Percentiles rank a stretch among this genome's conserved stretches.
Conservation (phyloP, 2,797 vertebrate genomes). For the Momotus momota region DNA sequence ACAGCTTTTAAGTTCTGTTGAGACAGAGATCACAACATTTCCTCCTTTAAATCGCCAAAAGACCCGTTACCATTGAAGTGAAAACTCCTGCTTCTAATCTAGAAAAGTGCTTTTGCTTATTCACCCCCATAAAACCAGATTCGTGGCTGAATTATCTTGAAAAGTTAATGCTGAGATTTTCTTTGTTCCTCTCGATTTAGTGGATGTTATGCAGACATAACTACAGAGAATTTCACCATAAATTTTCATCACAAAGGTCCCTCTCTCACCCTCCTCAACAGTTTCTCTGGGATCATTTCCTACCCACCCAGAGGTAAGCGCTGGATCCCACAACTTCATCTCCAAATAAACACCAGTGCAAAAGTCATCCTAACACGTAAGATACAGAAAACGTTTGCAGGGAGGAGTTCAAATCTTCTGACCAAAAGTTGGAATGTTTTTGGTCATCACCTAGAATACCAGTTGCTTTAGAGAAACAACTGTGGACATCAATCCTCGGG, state of each 20-base stretch:
- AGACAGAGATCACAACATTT: neutral
- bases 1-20: slow-evolving; percentile 31
- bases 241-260: neutral
- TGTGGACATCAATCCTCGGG: neutral
- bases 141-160: neutral
- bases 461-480: neutral
- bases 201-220: neutral
- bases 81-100: neutral
- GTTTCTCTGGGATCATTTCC: neutral
- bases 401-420: neutral
- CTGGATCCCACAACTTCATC: neutral
- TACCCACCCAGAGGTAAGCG: neutral
- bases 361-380: neutral
- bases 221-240: neutral
- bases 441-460: neutral
- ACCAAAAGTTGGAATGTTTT: neutral
- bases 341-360: neutral
- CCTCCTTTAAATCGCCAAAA: neutral
- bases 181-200: neutral
- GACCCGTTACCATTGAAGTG: neutral
- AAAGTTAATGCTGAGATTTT: neutral
- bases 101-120: neutral
- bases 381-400: neutral
- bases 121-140: neutral
- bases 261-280: neutral